Percentiles rank a stretch among this genome's conserved stretches.
Conservation (phyloP, 2,888 invertebrate species). For the Scrobipalpa costella region DNA sequence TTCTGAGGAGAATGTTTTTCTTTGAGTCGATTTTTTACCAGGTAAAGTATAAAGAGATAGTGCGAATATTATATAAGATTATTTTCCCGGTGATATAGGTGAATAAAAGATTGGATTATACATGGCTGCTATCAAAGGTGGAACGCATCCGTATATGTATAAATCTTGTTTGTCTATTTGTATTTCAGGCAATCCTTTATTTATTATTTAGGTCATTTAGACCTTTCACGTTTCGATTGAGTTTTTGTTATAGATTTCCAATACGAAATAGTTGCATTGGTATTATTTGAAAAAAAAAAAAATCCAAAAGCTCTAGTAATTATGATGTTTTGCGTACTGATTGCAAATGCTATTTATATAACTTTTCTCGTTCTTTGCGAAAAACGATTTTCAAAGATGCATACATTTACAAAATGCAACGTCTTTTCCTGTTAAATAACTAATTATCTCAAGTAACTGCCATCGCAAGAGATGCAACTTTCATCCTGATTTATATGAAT, state of each 20-base stretch:
- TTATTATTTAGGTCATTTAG: not conserved
- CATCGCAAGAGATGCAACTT: no score
- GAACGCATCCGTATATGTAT: not conserved
- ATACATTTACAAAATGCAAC: no score
- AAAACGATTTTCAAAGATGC: no score
- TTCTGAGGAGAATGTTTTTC: slow-evolving; percentile 13
- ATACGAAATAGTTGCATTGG: no score
- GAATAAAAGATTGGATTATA: not conserved
- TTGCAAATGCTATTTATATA: no score
- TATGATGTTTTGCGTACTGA: no score
- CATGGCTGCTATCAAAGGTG: not conserved
- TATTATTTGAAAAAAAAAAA: no score
- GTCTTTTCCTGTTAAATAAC: no score
- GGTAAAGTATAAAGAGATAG: slow-evolving; percentile 2
- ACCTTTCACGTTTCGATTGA: not conserved
- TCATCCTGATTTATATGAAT: no score
- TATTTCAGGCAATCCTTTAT: not conserved
- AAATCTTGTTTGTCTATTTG: not conserved
- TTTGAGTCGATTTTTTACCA: slow-evolving; percentile 9
- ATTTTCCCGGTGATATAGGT: not conserved
- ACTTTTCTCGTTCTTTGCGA: no score
- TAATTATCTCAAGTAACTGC: no score
- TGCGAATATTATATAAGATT: not conserved
- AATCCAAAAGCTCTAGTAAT: no score
- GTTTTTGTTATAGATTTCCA: not conserved